Evolutionary conservation across 1,140 invertebrate genomes (phyloP), one percentile per base, ranked within the genome.

Genomic region (Meloidogyne exigua): DNA sequence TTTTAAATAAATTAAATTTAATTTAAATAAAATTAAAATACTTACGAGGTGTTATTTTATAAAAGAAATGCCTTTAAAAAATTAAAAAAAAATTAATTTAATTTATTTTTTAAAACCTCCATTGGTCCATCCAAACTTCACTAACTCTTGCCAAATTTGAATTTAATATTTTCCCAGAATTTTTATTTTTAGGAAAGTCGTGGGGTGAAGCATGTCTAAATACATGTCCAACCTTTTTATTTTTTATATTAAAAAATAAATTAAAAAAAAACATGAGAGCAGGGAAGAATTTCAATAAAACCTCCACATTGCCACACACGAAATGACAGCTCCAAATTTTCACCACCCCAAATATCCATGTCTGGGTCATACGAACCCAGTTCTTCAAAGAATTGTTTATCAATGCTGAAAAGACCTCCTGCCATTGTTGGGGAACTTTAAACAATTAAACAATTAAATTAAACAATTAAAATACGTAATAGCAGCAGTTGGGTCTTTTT

Each of bases 201-300:
- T 99, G 99, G 63, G 96, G 96, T 83, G 95, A 98, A 83, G 95
- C 95, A 91, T 98, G 98, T 87, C 96, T 92, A 91, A 98, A 98
- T 82, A 98, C 95, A 90, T 96, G 95, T 82, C 94, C 93, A 82
- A 95, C 49, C 49, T 57, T 57, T 57, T n/a, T n/a, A n/a, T 1
- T 7, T n/a, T 57, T 44, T 9, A 21, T 7, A n/a, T 49, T 32
- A 39, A 39, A 39, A 39, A 39, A 9, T 7, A 39, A 39, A 39
- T 57, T n/a, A n/a, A n/a, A n/a, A 21, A 57, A 57, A 57, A 57
- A 57, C 94, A 89, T 94, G 93, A 81, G 93, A 94, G 89, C 94
- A 95, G 82, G 94, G 93, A 81, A 92, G 91, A 49, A 95, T 95
- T 90, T 95, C 93, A 89, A 95, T 90, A 76, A 91, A 91, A 81